Evolutionary conservation across 2,888 invertebrate species (phyloP), one percentile per base, ranked within the genome.

Genomic region (Brenthis daphne): DNA sequence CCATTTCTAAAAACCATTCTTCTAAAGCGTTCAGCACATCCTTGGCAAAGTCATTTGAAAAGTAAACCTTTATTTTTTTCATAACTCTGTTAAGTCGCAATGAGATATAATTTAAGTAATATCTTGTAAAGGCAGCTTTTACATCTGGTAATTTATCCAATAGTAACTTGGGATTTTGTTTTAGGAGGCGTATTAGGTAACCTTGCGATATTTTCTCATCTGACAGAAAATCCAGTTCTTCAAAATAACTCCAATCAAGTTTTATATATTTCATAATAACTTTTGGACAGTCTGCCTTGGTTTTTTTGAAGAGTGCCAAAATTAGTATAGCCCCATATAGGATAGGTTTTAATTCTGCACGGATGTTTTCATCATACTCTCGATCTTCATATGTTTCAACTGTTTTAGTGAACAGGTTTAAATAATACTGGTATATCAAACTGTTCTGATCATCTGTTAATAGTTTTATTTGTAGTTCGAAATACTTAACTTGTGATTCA

Each of bases 11-110:
- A 56, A 83, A 65, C 54, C 77, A 76, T 58, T 75, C 63, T 3
- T 75, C 68, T 50, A 81, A 84, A 56, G 80, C 80, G 8, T 76
- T 69, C 5, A 84, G 58, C 70, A 77, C 83, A 33, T 79, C 71
- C 66, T 79, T 77, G 0, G 82, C 77, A 47, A 86, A 65, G 71
- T 87, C 86, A 64, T 81, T 70, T 11, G 77, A 66, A 73, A 86
- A 89, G 71, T 86, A 89, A 58, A 82, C 75, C 77, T 76, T 83
- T 5, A 88, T 63, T 75, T 85, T 86, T 58, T 75, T 81, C 14
- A 85, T 68, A 1, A 88, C 73, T 3, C 53, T 69, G 50, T 77
- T 81, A 0, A 85, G 66, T 51, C 74, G 73, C 50, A 77, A 70
- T 0, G 20, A 11, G 2, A 11, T 43, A 43, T 43, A 2, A 43